Conservation (phyloP, 1,140 invertebrate species). For the Lordiphosa collinella region DNA sequence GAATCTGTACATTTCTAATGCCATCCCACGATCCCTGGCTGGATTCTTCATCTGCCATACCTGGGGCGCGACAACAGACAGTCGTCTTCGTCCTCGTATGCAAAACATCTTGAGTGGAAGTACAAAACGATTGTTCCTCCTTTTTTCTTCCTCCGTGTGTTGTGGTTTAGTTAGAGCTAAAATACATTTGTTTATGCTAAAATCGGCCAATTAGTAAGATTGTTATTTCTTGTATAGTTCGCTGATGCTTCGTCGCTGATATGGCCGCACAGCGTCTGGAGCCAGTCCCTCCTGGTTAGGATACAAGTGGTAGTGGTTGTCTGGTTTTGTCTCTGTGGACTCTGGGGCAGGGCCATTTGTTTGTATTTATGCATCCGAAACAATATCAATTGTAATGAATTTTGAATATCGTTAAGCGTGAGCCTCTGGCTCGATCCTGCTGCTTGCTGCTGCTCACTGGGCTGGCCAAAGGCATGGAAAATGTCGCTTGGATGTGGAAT, state of each 20-base stretch:
- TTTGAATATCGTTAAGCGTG: slow-evolving; percentile 79
- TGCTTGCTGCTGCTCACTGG: slow-evolving; percentile 10
- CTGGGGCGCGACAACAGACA: not conserved
- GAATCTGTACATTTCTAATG: not conserved
- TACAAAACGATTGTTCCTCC: slow-evolving; percentile 55
- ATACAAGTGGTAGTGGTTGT: slow-evolving; percentile 17
- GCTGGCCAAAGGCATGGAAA: slow-evolving; percentile 19
- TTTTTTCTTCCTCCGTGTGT: slow-evolving; percentile 9
- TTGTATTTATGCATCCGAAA: slow-evolving; percentile 79
- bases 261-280: slow-evolving; percentile 21
- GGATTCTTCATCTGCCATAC: not conserved
- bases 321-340: slow-evolving; percentile 9
- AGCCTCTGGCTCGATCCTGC: slow-evolving; percentile 19
- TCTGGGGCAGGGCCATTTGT: slow-evolving; percentile 65
- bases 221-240: slow-evolving; percentile 78
- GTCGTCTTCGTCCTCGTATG: slow-evolving; percentile 31
- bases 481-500: slow-evolving; percentile 67
- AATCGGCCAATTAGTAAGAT: slow-evolving; percentile 80
- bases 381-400: slow-evolving; percentile 80
- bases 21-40: slow-evolving; percentile 1
- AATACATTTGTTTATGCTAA: slow-evolving; percentile 80
- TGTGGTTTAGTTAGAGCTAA: slow-evolving; percentile 70
- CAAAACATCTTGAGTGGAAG: slow-evolving; percentile 47
- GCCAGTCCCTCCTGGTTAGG: slow-evolving; percentile 16
- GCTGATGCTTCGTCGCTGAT: slow-evolving; percentile 65